These are phyloP conservation scores for Erpetoichthys calabaricus DNA, from an alignment of 2,797 vertebrate species.

Conservation along the genomic window DNA sequence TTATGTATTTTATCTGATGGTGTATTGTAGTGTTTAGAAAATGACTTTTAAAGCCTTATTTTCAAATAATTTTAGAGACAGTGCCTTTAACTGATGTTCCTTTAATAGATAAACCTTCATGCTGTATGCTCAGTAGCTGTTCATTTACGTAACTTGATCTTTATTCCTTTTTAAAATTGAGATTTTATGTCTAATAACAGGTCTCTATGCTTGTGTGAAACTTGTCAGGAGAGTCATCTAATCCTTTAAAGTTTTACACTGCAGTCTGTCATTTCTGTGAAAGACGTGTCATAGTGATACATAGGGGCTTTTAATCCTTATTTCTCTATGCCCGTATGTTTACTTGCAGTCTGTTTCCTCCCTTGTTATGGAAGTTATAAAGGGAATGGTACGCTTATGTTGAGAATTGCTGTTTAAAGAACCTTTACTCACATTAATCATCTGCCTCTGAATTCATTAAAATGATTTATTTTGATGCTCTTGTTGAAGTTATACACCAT, in stretches of 20 bases:
- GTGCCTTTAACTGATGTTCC: too few species aligned
- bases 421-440: not conserved
- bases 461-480: not conserved
- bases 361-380: slow-evolving; percentile 44
- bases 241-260: slow-evolving; percentile 32
- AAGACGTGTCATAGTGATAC: slow-evolving; percentile 61
- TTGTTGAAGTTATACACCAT: not conserved
- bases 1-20: too few species aligned
- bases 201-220: slow-evolving; percentile 20
- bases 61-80: too few species aligned
- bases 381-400: slow-evolving; percentile 58
- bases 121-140: too few species aligned
- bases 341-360: slow-evolving; percentile 59
- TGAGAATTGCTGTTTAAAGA: slow-evolving; percentile 47
- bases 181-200: slow-evolving; percentile 36
- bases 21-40: too few species aligned
- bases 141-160: not conserved
- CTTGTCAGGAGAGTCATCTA: slow-evolving; percentile 50
- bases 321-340: slow-evolving; percentile 58
- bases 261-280: slow-evolving; percentile 55
- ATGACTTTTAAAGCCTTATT: too few species aligned
- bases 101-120: too few species aligned
- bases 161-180: slow-evolving; percentile 10
- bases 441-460: not conserved
- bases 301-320: slow-evolving; percentile 59